Evolutionary conservation across 2,888 invertebrate species (phyloP), one percentile per base, ranked within the genome.

Genomic region (Watsonalla cultraria): DNA sequence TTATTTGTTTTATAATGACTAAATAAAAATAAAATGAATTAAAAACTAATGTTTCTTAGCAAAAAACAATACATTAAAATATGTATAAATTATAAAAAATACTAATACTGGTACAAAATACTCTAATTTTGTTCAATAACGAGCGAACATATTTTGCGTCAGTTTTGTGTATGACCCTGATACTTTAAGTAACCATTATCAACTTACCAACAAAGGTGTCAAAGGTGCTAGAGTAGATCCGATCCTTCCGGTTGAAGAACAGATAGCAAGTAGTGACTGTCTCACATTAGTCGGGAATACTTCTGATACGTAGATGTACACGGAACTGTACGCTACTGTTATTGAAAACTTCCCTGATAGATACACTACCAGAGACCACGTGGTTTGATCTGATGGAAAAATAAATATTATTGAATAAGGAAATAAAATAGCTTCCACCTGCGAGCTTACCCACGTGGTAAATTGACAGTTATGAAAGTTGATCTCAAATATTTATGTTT

Each of bases 221-320:
- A 94, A 90, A 7, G 94, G 94, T 2, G 94, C 93, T 47, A 94
- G 74, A 54, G 94, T 93, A 2, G 94, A 93, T 0, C 94, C 94
- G 48, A 94, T 83, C 58, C 94, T 86, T 14, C 94, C 94, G 42
- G 93, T 84, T 66, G 93, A 93, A 0, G 94, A 94, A 70, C 94
- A 94, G 2, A 92, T 84, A 0, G 93, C 93, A 64, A 94, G 82
- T 48, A 94, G 71, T 0, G 93, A 93, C 68, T 94, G 93, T 47
- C 94, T 81, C 39, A 93, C 85, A 35, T 89, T 92, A 0, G 94
- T 94, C 0, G 94, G 94, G 70, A 94, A 94, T 62, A 94, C 91
- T 76, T 94, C 94, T 14, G 94, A 93, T 0, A 94, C 94, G 71
- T 93, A 93, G 52, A 94, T 92, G 70, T 94, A 94, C 15, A 93